Conservation (phyloP, 1,140 invertebrate genomes). For the Ectropis grisescens region DNA sequence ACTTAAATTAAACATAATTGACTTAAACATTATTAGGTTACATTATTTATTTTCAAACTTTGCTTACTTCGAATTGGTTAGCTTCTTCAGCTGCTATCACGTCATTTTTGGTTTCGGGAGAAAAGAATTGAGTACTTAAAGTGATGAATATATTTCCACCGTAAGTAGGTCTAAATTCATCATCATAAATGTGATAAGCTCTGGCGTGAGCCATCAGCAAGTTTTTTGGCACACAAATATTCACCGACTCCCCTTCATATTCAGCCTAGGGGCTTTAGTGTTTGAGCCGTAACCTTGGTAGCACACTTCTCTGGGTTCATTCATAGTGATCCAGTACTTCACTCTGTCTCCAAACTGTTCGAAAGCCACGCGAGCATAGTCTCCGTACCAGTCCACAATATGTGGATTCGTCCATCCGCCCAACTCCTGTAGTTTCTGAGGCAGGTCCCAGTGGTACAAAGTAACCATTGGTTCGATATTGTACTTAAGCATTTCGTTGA, state of each 20-base stretch:
- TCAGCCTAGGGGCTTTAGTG: constrained; percentile 59
- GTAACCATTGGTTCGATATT: constrained; percentile 73
- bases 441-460: constrained; percentile 78
- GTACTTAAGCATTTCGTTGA: constrained; percentile 70
- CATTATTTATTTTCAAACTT: neutral
- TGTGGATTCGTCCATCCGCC: constrained; percentile 76
- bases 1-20: constrained; percentile 1
- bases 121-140: constrained; percentile 57
- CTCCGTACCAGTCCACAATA: constrained; percentile 73
- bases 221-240: constrained; percentile 59
- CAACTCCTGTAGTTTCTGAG: constrained; percentile 72
- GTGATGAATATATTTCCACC: constrained; percentile 68
- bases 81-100: constrained; percentile 57
- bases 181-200: constrained; percentile 72
- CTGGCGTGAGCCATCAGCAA: constrained; percentile 37
- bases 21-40: neutral
- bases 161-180: constrained; percentile 31
- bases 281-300: constrained; percentile 69
- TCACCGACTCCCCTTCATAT: constrained; percentile 63
- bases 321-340: constrained; percentile 78
- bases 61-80: constrained; percentile 52
- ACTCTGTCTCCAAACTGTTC: constrained; percentile 74
- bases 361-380: constrained; percentile 73
- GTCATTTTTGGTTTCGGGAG: constrained; percentile 58
- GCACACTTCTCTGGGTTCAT: constrained; percentile 76